Base-by-base conservation (phyloP, 2,888 invertebrate species). In the Fragum fragum region DNA sequence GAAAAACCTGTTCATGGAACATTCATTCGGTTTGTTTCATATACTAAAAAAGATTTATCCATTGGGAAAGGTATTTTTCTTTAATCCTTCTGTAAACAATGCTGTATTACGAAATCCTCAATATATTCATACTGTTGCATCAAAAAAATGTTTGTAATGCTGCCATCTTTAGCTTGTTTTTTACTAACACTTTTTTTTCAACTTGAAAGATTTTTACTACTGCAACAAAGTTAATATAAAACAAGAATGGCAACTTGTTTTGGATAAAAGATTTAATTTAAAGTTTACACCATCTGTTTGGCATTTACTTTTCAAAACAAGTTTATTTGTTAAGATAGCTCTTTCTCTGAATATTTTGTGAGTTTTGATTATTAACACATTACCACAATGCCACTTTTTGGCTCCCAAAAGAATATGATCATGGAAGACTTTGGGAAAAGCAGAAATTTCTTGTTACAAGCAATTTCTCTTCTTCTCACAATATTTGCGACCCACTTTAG, bases 151-250 rank as follows among this genome's bases (percentile, higher is more conserved):
- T 18, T 28, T 61, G 1, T 61, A 36, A 61, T 61, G 32, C 61
- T 29, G 36, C 61, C 29, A 32, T 32, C 61, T 61, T 32, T 61
- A 66, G 66, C 66, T 66, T 66, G 66, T 66, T 66, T 66, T n/a
- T 23, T 73, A 73, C 73, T 73, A 73, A 73, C 73, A 73, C 73
- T 28, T 21, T 9, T 28, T 21, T 9, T 73, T 73, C 23, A 32
- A 6, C 11, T 23, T 66, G 7, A 2, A 47, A 47, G 47, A 23
- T 59, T 61, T 26, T 42, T 42, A 26, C 6, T 59, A 59, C 59
- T 73, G 59, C 72, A 73, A 23, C 55, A 71, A 7, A 14, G 16
- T 69, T 69, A 23, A 5, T 52, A 53, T 53, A 70, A 70, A 70
- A 70, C 53, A 70, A 70, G 66, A 66, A 42, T 36, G 1, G 6